Base-by-base conservation (phyloP, 2,888 invertebrate species). In the Hermaeophaga mercurialis region DNA sequence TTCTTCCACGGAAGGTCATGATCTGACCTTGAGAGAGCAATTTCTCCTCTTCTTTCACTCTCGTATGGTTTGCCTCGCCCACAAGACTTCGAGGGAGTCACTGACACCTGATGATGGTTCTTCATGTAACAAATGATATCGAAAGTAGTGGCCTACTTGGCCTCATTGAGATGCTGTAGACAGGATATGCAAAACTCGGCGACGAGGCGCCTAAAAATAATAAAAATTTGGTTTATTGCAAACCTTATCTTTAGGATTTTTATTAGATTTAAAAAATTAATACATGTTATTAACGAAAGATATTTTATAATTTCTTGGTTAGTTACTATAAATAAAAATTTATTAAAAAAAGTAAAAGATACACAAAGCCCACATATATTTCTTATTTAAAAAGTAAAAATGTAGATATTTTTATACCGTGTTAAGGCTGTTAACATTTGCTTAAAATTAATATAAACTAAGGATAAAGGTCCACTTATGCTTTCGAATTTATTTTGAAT, bases 31-130 rank as follows among this genome's bases (percentile, higher is more conserved):
- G 73, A 73, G 65, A 70, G 67, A 53, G 60, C 53, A 66, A 66
- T 65, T 66, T 75, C 57, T 58, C 73, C 72, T 71, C 71, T 58
- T 74, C 74, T 73, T 73, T 74, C 75, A 72, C 73, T 72, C 69
- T 71, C 69, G 59, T 65, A 47, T 55, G 61, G 63, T 28, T 47
- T 48, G 54, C 68, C 68, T 66, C 69, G 66, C 70, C 53, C 50
- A 59, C 55, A 57, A 57, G 7, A 8, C 12, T 61, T 60, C 49
- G 46, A 50, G 60, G 63, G 43, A 67, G 66, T 66, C 66, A 66
- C 65, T 66, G 66, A 66, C 67, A 65, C 61, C 54, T 56, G 56
- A 52, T 38, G 58, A 55, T 49, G 50, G 50, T 34, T 54, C 41
- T 34, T 53, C 60, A 56, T 55, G 54, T 54, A 55, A 55, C 59